Percentiles rank a stretch among this genome's conserved stretches.
phyloP scores from a whole-genome alignment of 2,888 invertebrate species.

The Luffia ferchaultella region DNA sequence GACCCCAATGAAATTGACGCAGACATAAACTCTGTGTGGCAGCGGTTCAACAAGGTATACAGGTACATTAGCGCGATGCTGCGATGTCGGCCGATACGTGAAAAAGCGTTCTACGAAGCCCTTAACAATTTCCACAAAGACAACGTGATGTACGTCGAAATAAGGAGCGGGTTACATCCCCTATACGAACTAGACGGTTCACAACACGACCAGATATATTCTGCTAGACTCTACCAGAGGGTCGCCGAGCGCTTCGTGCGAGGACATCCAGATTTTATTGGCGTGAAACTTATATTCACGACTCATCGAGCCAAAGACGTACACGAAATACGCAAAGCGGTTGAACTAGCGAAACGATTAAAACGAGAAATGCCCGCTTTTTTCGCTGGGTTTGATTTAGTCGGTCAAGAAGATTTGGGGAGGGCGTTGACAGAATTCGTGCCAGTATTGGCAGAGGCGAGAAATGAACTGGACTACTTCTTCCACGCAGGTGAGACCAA shows the following conservation, averaged over 20 bases:
- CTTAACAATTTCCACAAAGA: conserved; percentile 71
- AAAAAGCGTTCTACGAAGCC: conserved; percentile 68
- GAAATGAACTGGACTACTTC: conserved; percentile 68
- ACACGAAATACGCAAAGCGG: conserved; percentile 40
- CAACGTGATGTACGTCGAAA: conserved; percentile 75
- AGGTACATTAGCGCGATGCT: conserved; percentile 57
- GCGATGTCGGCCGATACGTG: conserved; percentile 69
- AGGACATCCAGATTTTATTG: conserved; percentile 71
- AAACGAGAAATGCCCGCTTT: conserved; percentile 68
- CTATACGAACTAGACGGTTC: conserved; percentile 72
- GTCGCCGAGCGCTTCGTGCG: conserved; percentile 64
- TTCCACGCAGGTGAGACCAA: conserved; percentile 86
- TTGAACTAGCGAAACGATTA: conserved; percentile 35
- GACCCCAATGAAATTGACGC: conserved; percentile 36
- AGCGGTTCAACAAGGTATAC: conserved; percentile 62
- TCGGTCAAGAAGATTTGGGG: conserved; percentile 82
- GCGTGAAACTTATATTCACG: conserved; percentile 71
- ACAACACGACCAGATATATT: conserved; percentile 52
- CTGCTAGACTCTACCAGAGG: conserved; percentile 61
- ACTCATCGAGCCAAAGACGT: conserved; percentile 25
- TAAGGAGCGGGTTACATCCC: conserved; percentile 66
- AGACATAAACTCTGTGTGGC: conserved; percentile 69
- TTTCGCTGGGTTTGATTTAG: conserved; percentile 81
- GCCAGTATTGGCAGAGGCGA: conserved; percentile 55
- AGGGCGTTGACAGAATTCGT: conserved; percentile 68